Evolutionary conservation across 1,140 invertebrate genomes (phyloP), one percentile per base, ranked within the genome.

Genomic region (Aleiodes sp.): DNA sequence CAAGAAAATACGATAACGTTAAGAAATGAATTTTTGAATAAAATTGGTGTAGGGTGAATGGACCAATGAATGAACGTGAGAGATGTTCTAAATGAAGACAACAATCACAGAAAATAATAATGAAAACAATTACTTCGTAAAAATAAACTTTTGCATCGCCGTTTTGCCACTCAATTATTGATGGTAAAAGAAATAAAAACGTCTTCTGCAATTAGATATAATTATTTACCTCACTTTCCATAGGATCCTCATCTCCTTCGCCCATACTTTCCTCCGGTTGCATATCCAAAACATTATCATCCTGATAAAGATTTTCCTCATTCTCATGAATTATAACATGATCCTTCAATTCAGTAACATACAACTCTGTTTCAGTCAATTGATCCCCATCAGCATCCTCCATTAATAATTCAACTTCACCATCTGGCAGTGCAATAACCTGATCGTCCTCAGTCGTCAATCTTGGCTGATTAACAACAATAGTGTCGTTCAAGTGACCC

Each of bases 381-480:
- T 81, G 60, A 70, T 78, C 78, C 7, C 52, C 71, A 24, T 79
- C 77, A 2, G 70, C 43, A 56, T 75, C 76, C 39, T 84, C 82
- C 79, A 87, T 84, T 59, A 88, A 71, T 43, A 87, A 67, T 29
- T 87, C 84, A 1, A 83, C 78, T 56, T 78, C 78, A 3, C 71
- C 79, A 33, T 80, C 78, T 10, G 82, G 77, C 68, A 87, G 79
- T 9, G 82, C 82, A 56, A 87, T 82, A 39, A 87, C 80, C 72
- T 87, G 82, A 71, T 90, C 87, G 14, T 89, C 87, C 43, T 89
- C 88, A 0, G 87, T 88, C 16, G 88, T 89, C 7, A 94, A 85
- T 71, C 90, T 84, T 2, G 93, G 93, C 76, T 94, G 92, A 81
- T 94, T 94, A 0, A 94, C 90, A 0, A 94, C 91, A 74, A 94